Percentiles rank a stretch among this genome's conserved stretches.
These are phyloP conservation scores for Amphibalanus amphitrite DNA, from an alignment of 1,140 invertebrate genomes.

Conservation along the genomic window DNA sequence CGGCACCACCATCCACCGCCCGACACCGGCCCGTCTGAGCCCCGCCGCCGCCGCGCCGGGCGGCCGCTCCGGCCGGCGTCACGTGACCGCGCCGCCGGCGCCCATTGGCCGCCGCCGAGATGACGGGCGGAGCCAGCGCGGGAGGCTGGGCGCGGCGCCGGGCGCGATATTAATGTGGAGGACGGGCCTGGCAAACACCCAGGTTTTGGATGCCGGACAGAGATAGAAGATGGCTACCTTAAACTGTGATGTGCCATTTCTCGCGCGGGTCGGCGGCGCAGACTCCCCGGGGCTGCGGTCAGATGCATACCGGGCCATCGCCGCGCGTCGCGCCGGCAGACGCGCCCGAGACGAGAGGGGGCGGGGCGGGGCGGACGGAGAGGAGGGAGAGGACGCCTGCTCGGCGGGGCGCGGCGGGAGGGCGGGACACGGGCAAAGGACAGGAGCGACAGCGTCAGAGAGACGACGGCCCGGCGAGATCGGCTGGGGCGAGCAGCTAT, in stretches of 20 bases:
- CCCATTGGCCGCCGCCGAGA: neutral
- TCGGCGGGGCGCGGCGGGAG: too few relatives aligned
- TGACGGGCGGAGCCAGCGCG: neutral
- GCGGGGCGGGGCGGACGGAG: too few relatives aligned
- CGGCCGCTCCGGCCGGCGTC: neutral
- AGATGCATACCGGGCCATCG: neutral
- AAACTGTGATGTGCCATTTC: constrained; percentile 1
- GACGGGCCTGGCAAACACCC: neutral
- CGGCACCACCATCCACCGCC: neutral
- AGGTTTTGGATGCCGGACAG: neutral
- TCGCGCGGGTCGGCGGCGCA: neutral
- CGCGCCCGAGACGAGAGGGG: too few relatives aligned
- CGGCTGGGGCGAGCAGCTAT: too few relatives aligned
- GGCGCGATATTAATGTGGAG: neutral
- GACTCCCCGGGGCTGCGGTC: neutral
- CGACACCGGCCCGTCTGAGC: neutral
- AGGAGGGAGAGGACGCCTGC: too few relatives aligned
- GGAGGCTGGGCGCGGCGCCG: neutral
- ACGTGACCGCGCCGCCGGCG: neutral
- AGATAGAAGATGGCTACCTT: constrained; percentile 1
- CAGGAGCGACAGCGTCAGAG: too few relatives aligned
- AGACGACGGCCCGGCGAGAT: too few relatives aligned
- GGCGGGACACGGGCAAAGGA: too few relatives aligned
- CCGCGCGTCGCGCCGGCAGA: too few relatives aligned
- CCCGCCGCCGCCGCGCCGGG: too few relatives aligned